Conservation (phyloP, 2,797 vertebrate species). For the Apogon talboti region DNA sequence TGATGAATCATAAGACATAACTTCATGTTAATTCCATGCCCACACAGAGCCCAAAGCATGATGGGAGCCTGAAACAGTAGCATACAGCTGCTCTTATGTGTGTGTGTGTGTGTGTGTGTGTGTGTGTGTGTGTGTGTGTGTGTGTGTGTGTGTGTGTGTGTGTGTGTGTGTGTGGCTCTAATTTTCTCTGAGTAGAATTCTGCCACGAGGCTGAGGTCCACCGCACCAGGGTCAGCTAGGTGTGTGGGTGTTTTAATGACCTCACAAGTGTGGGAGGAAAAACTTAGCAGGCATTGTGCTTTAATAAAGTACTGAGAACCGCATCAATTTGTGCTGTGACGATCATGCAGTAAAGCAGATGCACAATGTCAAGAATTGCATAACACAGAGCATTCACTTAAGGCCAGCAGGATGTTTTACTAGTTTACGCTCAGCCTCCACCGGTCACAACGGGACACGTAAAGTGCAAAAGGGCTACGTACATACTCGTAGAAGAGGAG, state of each 20-base stretch:
- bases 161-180: conserved; percentile 11
- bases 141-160: neutral
- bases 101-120: neutral
- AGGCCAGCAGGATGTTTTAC: neutral
- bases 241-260: conserved; percentile 44
- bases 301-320: conserved; percentile 18
- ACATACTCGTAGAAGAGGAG: no score
- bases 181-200: conserved; percentile 32
- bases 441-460: no score
- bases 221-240: conserved; percentile 31
- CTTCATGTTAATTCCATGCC: conserved; percentile 24
- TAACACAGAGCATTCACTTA: conserved; percentile 5
- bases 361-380: neutral
- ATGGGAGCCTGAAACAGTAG: conserved; percentile 9
- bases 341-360: neutral
- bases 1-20: conserved; percentile 33
- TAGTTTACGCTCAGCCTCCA: no score
- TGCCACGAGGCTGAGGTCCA: conserved; percentile 13
- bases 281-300: conserved; percentile 16
- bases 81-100: neutral
- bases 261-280: conserved; percentile 53
- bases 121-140: neutral
- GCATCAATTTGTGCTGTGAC: conserved; percentile 14
- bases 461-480: no score
- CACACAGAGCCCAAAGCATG: conserved; percentile 6